Conservation (phyloP, 2,888 invertebrate genomes). For the Plagodis dolabraria region DNA sequence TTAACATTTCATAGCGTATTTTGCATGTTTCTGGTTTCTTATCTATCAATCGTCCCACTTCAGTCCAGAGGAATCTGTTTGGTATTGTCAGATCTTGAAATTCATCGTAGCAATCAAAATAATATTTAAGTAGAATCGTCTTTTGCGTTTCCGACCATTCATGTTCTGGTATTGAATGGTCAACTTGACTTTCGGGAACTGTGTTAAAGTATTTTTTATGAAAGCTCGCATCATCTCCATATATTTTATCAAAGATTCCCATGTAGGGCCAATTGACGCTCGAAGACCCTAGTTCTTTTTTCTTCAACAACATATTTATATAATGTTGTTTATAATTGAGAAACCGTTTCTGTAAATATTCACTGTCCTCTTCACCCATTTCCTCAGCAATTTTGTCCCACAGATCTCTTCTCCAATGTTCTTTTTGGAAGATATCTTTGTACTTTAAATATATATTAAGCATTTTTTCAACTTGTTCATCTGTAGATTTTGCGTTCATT, state of each 20-base stretch:
- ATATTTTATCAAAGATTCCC: slow-evolving; percentile 69
- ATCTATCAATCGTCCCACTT: slow-evolving; percentile 69
- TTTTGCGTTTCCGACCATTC: slow-evolving; percentile 67
- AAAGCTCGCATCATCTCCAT: slow-evolving; percentile 62
- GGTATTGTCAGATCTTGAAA: slow-evolving; percentile 73
- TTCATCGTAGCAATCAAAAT: slow-evolving; percentile 72
- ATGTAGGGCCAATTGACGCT: slow-evolving; percentile 71
- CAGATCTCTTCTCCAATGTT: slow-evolving; percentile 59
- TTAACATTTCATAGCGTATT: slow-evolving; percentile 56
- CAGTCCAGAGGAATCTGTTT: slow-evolving; percentile 72
- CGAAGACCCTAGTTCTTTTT: slow-evolving; percentile 46
- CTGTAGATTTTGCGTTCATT: slow-evolving; percentile 40
- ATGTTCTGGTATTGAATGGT: slow-evolving; percentile 20
- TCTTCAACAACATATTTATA: slow-evolving; percentile 61
- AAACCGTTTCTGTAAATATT: slow-evolving; percentile 75
- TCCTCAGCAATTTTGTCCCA: slow-evolving; percentile 73
- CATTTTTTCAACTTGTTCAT: slow-evolving; percentile 67
- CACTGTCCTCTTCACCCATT: slow-evolving; percentile 65
- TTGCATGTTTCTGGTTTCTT: slow-evolving; percentile 64
- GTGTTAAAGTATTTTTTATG: slow-evolving; percentile 53
- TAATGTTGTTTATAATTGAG: slow-evolving; percentile 76
- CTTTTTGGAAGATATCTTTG: slow-evolving; percentile 58
- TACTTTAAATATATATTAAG: slow-evolving; percentile 65
- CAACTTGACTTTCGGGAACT: slow-evolving; percentile 14
- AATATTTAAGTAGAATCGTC: slow-evolving; percentile 71